Evolutionary conservation across 2,888 invertebrate species (phyloP), one percentile per base, ranked within the genome.

Genomic region (Eubasilissa splendida): DNA sequence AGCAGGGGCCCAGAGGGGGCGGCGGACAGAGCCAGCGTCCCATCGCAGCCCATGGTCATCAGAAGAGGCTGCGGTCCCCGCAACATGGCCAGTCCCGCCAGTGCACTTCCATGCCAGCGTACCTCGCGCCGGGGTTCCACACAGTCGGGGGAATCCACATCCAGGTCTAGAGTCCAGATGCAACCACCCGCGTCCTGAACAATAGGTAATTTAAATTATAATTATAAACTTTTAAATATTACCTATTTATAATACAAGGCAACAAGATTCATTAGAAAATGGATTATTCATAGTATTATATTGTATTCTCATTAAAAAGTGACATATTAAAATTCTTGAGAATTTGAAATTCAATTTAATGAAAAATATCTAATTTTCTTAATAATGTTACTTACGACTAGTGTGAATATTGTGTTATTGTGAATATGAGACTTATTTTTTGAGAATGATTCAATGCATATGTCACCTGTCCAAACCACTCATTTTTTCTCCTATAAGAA

Each of bases 391-490:
- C n/a, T 58, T 58, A 58, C n/a, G n/a, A 8, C 3, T 5, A 3
- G 22, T 59, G 59, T n/a, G 11, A 3, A 42, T 42, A 2, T 7
- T 42, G 7, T 2, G 42, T 42, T 22, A 22, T n/a, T n/a, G n/a
- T n/a, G n/a, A n/a, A n/a, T 22, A 22, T 22, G 22, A 22, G 22
- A 42, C 42, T 5, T 42, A 42, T 42, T 42, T 42, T 42, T 42
- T 2, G 4, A 42, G 42, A 42, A 42, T 42, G 3, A 7, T 42
- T 42, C 42, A 42, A 58, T 9, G 9, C 2, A 9, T 4, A 8
- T n/a, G 14, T 68, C 33, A 96, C 96, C 91, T 97, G 97, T 22
- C 94, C 95, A 87, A 94, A 96, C 93, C 95, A 95, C 71, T 88
- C 89, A 82, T 87, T 86, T n/a, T 88, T 88, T 82, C 90, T 89